phyloP scores from a whole-genome alignment of 2,888 invertebrate genomes.

The Amphipoea lucens region DNA sequence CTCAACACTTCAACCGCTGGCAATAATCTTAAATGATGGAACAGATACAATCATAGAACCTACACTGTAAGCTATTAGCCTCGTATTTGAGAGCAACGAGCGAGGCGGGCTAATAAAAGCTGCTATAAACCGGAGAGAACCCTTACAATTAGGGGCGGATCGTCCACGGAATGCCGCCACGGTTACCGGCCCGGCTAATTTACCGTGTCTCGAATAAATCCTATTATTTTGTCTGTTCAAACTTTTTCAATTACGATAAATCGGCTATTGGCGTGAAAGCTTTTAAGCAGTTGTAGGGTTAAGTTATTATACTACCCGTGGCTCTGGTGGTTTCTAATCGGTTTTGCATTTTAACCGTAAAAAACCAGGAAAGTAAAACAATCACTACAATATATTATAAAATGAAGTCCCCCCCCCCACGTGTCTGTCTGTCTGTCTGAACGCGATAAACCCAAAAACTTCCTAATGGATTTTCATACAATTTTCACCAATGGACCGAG shows the following conservation, averaged over 20 bases:
- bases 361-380: neutral
- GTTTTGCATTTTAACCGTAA: too few relatives aligned
- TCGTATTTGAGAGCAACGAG: constrained; percentile 56
- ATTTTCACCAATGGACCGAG: neutral
- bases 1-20: constrained; percentile 13
- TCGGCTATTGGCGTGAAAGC: constrained; percentile 10
- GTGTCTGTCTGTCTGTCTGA: neutral
- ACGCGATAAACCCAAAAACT: neutral
- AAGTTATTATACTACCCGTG: neutral
- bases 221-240: constrained; percentile 56
- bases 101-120: constrained; percentile 68
- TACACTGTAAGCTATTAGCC: constrained; percentile 26
- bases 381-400: neutral
- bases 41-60: constrained; percentile 36
- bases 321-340: neutral
- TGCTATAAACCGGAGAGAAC: constrained; percentile 69
- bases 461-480: neutral
- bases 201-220: constrained; percentile 53
- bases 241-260: constrained; percentile 62
- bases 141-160: constrained; percentile 63
- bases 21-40: constrained; percentile 31
- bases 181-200: constrained; percentile 47
- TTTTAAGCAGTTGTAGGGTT: constrained; percentile 8
- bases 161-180: constrained; percentile 56
- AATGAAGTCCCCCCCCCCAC: neutral